Percentiles rank a stretch among this genome's conserved stretches.
Conservation (phyloP, 2,113 vertebrate genomes). For the Benitochromis conjunctus region DNA sequence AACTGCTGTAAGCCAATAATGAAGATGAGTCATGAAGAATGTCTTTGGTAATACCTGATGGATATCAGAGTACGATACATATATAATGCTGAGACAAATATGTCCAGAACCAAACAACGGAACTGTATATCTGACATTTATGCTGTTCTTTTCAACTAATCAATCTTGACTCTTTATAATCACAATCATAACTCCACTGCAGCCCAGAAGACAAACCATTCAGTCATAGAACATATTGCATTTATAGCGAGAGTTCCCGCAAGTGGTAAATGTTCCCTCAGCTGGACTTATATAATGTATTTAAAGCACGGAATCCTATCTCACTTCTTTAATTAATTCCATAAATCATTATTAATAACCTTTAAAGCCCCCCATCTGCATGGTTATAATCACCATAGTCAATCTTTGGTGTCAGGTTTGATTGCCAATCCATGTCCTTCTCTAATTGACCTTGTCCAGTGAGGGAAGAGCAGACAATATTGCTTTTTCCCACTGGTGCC, state of each 20-base stretch:
- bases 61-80: not conserved
- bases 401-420: slow-evolving; percentile 78
- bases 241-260: slow-evolving; percentile 38
- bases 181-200: slow-evolving; percentile 51
- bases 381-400: slow-evolving; percentile 77
- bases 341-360: slow-evolving; percentile 83
- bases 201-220: slow-evolving; percentile 34
- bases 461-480: slow-evolving; percentile 68
- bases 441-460: slow-evolving; percentile 78
- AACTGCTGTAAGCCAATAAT: not conserved
- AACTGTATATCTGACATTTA: slow-evolving; percentile 36
- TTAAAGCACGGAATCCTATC: slow-evolving; percentile 67
- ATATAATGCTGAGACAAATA: not conserved
- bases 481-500: slow-evolving; percentile 60
- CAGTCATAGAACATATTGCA: slow-evolving; percentile 25
- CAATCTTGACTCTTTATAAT: slow-evolving; percentile 38
- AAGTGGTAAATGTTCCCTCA: slow-evolving; percentile 54
- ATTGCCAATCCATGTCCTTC: slow-evolving; percentile 77
- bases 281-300: slow-evolving; percentile 68
- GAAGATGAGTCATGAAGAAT: not conserved
- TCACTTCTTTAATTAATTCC: slow-evolving; percentile 77
- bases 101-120: not conserved
- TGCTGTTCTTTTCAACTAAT: slow-evolving; percentile 19
- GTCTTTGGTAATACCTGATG: not conserved
- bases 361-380: slow-evolving; percentile 77